A percentile compares a stretch with the other conserved stretches of the same genome.
Evolutionary conservation across 2,888 invertebrate genomes (phyloP).

Genomic region (Sinopyrophorus schimmeli): DNA sequence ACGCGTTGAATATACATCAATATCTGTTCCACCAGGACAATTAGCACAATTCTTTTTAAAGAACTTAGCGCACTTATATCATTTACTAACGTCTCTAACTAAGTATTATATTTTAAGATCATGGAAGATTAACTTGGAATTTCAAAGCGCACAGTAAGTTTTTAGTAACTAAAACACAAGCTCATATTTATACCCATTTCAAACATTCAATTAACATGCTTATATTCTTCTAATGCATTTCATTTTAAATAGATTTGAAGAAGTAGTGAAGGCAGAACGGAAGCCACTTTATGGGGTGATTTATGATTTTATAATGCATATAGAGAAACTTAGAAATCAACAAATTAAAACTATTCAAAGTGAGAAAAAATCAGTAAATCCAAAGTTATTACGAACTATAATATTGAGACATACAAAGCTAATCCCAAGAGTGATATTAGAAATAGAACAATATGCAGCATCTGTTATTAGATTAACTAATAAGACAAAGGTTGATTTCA

Average conservation of each 20-base stretch:
- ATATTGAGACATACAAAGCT: slow-evolving; percentile 64
- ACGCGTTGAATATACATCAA: slow-evolving; percentile 50
- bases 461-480: slow-evolving; percentile 62
- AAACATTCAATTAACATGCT: no score
- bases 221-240: no score
- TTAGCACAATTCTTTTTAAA: slow-evolving; percentile 62
- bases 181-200: no score
- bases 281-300: slow-evolving; percentile 61
- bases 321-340: slow-evolving; percentile 59
- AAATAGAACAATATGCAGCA: slow-evolving; percentile 67
- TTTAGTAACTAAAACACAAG: background rate
- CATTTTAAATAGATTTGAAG: slow-evolving; percentile 62
- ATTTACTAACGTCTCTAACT: slow-evolving; percentile 59
- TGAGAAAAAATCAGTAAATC: slow-evolving; percentile 46
- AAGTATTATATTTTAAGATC: slow-evolving; percentile 63
- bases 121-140: slow-evolving; percentile 55
- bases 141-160: slow-evolving; percentile 58
- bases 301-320: slow-evolving; percentile 62
- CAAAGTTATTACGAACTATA: slow-evolving; percentile 53
- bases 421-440: slow-evolving; percentile 67
- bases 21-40: slow-evolving; percentile 58
- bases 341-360: slow-evolving; percentile 40
- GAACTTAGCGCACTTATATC: slow-evolving; percentile 60
- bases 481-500: slow-evolving; percentile 62
- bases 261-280: slow-evolving; percentile 62